Conservation (phyloP, 2,888 invertebrate species). For the Drosophila vallismaia region DNA sequence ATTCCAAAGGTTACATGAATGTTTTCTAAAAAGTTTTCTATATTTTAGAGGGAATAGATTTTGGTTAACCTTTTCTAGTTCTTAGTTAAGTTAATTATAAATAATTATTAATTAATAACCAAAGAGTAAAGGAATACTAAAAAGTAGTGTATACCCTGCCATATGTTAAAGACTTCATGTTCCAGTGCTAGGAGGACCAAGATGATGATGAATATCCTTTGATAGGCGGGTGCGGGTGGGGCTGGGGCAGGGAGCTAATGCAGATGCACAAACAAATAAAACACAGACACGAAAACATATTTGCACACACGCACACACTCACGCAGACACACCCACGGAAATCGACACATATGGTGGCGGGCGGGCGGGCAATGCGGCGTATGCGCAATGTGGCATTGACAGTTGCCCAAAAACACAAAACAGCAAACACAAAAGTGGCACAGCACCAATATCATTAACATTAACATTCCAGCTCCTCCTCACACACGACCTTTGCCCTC, state of each 20-base stretch:
- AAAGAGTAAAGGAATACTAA: no score
- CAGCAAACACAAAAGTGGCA: conserved; percentile 44
- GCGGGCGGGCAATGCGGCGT: conserved; percentile 57
- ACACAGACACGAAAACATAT: no score
- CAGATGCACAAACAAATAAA: conserved; percentile 13
- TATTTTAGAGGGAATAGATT: no score
- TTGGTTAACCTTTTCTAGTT: no score
- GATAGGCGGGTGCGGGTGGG: neutral
- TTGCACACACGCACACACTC: neutral
- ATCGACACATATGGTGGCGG: neutral
- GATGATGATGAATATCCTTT: conserved; percentile 4
- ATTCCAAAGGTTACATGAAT: no score
- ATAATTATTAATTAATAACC: no score
- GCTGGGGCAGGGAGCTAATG: conserved; percentile 24
- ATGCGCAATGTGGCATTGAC: conserved; percentile 70
- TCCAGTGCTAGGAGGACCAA: neutral
- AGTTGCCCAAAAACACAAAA: conserved; percentile 44
- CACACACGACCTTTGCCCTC: conserved; percentile 1
- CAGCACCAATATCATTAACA: conserved; percentile 43
- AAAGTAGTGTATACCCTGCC: no score
- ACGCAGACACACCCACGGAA: neutral
- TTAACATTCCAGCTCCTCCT: conserved; percentile 12
- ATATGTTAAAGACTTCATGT: no score
- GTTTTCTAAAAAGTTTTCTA: no score
- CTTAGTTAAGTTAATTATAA: no score